Conservation (phyloP, 1,140 invertebrate genomes). For the Leptoteleia sp. region DNA sequence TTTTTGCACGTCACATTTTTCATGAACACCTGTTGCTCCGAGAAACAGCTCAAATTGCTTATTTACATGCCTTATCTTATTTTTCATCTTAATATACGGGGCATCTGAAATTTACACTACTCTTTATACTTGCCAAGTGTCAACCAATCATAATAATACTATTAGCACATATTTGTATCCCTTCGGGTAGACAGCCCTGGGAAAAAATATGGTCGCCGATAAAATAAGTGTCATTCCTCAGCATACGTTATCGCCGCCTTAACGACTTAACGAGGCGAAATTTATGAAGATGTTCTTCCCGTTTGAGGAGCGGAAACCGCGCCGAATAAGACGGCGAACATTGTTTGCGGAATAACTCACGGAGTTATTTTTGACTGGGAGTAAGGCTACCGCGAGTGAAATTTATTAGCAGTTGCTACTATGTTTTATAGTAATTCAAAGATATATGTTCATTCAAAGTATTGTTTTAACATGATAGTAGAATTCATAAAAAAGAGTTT, state of each 20-base stretch:
- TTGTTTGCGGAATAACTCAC: not conserved
- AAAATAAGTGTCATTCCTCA: conserved; percentile 17
- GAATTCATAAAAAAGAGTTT: too few species aligned
- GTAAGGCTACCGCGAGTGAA: too few species aligned
- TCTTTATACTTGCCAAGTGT: not conserved
- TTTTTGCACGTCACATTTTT: conserved; percentile 24
- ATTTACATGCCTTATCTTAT: conserved; percentile 38
- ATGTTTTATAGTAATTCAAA: too few species aligned
- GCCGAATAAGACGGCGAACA: conserved; percentile 9
- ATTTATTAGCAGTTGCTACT: too few species aligned
- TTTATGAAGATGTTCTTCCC: conserved; percentile 27
- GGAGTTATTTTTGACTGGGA: conserved; percentile 6
- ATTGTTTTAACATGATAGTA: too few species aligned
- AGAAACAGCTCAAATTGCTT: conserved; percentile 32
- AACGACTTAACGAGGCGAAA: conserved; percentile 29
- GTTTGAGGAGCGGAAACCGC: conserved; percentile 9
- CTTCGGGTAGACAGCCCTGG: not conserved
- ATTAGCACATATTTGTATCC: conserved; percentile 29
- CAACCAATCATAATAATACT: conserved; percentile 27
- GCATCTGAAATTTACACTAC: conserved; percentile 6
- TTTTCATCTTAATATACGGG: conserved; percentile 25
- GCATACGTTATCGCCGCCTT: conserved; percentile 18
- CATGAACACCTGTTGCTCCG: conserved; percentile 30
- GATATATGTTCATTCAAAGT: too few species aligned
- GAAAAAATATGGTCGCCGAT: conserved; percentile 10